Evolutionary conservation across 2,888 invertebrate species (phyloP).

Genomic region (Autographa pulchrina): DNA sequence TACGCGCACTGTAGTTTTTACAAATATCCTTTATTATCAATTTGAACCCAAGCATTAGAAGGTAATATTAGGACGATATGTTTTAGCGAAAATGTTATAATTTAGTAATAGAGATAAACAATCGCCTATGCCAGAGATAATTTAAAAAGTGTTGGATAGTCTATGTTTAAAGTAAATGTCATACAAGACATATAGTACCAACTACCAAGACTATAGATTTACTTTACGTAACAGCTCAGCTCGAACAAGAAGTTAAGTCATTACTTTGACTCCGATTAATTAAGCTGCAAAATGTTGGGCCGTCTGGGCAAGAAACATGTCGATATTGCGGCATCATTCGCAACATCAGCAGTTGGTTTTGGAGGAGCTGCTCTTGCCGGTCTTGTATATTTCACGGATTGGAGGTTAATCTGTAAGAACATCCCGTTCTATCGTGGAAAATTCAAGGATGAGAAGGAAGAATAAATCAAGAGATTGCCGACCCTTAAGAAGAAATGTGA

Average conservation of each 20-base stretch:
- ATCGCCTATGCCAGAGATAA: neutral
- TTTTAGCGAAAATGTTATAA: too few species aligned
- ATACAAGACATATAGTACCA: neutral
- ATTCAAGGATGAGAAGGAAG: slow-evolving; percentile 87
- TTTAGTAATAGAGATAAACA: neutral
- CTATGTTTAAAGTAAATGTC: neutral
- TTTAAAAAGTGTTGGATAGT: neutral
- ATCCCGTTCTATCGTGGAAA: slow-evolving; percentile 94
- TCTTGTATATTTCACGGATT: slow-evolving; percentile 93
- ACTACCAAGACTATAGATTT: neutral
- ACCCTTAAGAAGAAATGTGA: slow-evolving; percentile 25
- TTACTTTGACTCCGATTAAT: neutral
- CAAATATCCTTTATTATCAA: too few species aligned
- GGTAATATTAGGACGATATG: too few species aligned
- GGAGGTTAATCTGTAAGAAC: slow-evolving; percentile 92
- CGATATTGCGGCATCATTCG: slow-evolving; percentile 86
- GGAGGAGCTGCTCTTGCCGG: slow-evolving; percentile 91
- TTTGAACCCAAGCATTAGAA: too few species aligned
- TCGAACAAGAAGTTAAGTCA: neutral
- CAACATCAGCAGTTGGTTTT: slow-evolving; percentile 90
- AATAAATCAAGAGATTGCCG: slow-evolving; percentile 55
- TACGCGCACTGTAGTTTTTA: too few species aligned
- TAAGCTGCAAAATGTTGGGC: slow-evolving; percentile 73
- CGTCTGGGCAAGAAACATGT: slow-evolving; percentile 90
- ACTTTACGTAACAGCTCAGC: neutral